phyloP scores from a whole-genome alignment of 2,797 vertebrate genomes.

The Bucorvus abyssinicus region DNA sequence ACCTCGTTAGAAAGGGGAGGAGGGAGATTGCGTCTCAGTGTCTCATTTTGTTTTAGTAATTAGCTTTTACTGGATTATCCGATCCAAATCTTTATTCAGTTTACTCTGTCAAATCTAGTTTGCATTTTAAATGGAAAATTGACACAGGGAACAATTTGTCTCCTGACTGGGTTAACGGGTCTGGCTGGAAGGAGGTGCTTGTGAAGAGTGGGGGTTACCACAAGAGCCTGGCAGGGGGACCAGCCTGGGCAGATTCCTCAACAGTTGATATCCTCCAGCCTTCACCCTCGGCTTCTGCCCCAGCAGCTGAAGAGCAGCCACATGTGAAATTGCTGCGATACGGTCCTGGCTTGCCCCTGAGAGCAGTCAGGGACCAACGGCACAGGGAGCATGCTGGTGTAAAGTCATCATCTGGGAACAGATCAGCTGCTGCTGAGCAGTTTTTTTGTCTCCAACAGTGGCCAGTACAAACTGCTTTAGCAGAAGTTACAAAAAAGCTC shows the following conservation, averaged over 20 bases:
- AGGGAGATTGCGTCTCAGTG: slow-evolving; percentile 57
- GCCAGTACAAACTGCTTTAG: neutral
- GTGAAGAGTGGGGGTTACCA: neutral
- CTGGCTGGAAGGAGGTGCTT: slow-evolving; percentile 42
- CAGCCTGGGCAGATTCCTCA: fast-evolving
- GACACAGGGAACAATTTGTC: slow-evolving; percentile 79
- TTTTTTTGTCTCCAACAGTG: fast-evolving
- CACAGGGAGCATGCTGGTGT: fast-evolving
- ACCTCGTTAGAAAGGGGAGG: slow-evolving; percentile 61
- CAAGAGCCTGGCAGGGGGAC: neutral
- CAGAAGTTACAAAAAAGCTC: neutral
- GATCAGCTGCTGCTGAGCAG: neutral
- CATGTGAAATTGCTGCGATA: neutral
- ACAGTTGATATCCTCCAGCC: neutral
- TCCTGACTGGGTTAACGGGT: slow-evolving; percentile 71
- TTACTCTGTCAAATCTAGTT: slow-evolving; percentile 84
- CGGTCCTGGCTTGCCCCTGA: neutral
- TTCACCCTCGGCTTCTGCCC: neutral
- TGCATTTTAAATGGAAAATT: slow-evolving; percentile 86
- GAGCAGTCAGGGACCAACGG: fast-evolving
- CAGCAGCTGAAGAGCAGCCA: neutral
- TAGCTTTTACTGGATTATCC: slow-evolving; percentile 85
- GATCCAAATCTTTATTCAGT: slow-evolving; percentile 79
- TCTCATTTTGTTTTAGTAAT: slow-evolving; percentile 82
- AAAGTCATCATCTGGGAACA: neutral